A percentile compares a stretch with the other conserved stretches of the same genome.
phyloP scores from a whole-genome alignment of 2,797 vertebrate species.

The Hydrolagus colliei region DNA sequence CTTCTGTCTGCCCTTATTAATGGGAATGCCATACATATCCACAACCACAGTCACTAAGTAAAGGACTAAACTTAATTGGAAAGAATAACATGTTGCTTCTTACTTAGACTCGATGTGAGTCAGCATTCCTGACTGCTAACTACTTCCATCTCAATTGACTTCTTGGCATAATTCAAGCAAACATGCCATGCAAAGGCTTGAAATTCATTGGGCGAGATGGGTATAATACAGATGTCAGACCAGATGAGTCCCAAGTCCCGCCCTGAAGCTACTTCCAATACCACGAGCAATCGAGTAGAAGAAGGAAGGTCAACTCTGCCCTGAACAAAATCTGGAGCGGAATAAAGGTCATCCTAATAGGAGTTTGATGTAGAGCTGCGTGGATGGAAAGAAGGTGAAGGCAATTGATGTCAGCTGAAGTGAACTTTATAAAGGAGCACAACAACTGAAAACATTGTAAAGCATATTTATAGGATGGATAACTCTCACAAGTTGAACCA shows the following conservation, averaged over 20 bases:
- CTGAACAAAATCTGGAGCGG: not conserved
- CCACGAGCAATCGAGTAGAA: not conserved
- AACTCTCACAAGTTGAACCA: too few species aligned
- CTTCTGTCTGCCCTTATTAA: not conserved
- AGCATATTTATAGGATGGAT: not conserved
- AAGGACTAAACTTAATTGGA: not conserved
- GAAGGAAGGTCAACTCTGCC: not conserved
- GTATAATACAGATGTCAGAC: not conserved
- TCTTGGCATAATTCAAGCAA: not conserved
- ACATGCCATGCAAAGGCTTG: not conserved
- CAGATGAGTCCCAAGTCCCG: not conserved
- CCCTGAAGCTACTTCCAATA: not conserved
- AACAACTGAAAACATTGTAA: not conserved
- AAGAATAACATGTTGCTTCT: not conserved
- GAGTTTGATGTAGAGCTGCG: not conserved
- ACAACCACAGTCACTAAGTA: not conserved
- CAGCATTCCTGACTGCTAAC: conserved; percentile 21
- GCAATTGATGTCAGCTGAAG: not conserved
- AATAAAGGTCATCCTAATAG: not conserved
- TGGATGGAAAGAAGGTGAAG: not conserved
- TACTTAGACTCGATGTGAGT: conserved; percentile 6
- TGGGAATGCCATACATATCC: not conserved
- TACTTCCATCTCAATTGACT: conserved; percentile 13
- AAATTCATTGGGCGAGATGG: not conserved
- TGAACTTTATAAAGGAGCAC: not conserved